A percentile compares a stretch with the other conserved stretches of the same genome.
Evolutionary conservation across 2,797 vertebrate genomes (phyloP).

Genomic region (Coracias cyanogaster): DNA sequence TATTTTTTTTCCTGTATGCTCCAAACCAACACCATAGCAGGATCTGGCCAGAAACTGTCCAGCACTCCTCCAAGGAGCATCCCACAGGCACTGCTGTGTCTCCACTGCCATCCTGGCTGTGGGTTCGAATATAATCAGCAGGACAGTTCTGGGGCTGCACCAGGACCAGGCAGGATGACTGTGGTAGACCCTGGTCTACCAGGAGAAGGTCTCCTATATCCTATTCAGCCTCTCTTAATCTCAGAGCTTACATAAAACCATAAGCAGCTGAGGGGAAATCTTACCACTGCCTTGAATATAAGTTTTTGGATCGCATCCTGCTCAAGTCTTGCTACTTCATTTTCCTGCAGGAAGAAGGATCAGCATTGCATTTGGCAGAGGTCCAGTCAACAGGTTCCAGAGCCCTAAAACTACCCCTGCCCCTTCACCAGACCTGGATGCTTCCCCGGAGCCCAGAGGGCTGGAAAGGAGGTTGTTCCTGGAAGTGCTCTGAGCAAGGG

Average conservation of each 20-base stretch:
- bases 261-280: neutral
- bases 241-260: neutral
- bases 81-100: neutral
- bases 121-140: accelerated
- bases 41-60: neutral
- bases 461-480: neutral
- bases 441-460: neutral
- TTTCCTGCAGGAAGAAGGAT: neutral
- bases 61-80: neutral
- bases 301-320: neutral
- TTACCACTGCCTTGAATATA: neutral
- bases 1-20: neutral
- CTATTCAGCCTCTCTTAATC: neutral
- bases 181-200: neutral
- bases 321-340: neutral
- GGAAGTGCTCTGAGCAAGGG: neutral
- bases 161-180: neutral
- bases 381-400: neutral
- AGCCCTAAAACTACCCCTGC: no score
- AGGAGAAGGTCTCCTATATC: neutral
- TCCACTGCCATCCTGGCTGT: neutral
- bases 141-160: neutral
- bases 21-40: neutral
- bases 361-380: neutral
- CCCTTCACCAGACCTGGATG: neutral